Base-by-base conservation (phyloP, 2,113 vertebrate species). In the Muntiacus muntjak region DNA sequence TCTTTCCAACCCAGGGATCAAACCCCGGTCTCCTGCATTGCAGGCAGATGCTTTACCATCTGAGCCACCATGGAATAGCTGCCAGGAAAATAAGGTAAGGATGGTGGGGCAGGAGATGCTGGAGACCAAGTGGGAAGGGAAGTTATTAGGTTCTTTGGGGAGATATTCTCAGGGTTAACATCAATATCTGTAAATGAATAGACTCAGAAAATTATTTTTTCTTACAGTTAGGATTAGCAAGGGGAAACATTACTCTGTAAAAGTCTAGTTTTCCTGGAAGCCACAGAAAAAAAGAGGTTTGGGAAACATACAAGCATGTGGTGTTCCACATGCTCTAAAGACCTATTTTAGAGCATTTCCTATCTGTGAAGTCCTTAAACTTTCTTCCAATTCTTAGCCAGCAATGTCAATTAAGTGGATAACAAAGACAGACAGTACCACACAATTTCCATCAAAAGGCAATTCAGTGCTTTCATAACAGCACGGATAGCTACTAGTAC, bases 371-470 rank as follows among this genome's bases (percentile, higher is more conserved):
- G 60, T 89, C 87, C 64, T 92, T 93, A 54, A 96, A 26, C 40
- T 57, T 19, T 94, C 82, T 64, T 55, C 30, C 28, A 40, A 1
- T 87, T 82, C 71, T 86, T 36, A 79, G 23, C 81, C 84, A 52
- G 85, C 71, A 79, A 45, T 19, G 94, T 36, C 6, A 5, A 96
- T 67, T 95, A 96, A 96, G 87, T 76, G 54, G 95, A 55, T 83
- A 89, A 60, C 57, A 33, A 96, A 74, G 87, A 88, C 30, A 62
- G 81, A 52, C 11, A 6, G 78, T 40, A 36, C 52, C 76, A 36
- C 64, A 67, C 28, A 81, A 92, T 92, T 95, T 96, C 89, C 64
- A 96, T 97, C 96, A 95, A 91, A 96, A 98, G 90, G 90, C 85
- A 97, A 88, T 94, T 94, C 33, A 64, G 85, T 60, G 74, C 90